Conservation (phyloP, 2,888 invertebrate species). For the Nomada flava region DNA sequence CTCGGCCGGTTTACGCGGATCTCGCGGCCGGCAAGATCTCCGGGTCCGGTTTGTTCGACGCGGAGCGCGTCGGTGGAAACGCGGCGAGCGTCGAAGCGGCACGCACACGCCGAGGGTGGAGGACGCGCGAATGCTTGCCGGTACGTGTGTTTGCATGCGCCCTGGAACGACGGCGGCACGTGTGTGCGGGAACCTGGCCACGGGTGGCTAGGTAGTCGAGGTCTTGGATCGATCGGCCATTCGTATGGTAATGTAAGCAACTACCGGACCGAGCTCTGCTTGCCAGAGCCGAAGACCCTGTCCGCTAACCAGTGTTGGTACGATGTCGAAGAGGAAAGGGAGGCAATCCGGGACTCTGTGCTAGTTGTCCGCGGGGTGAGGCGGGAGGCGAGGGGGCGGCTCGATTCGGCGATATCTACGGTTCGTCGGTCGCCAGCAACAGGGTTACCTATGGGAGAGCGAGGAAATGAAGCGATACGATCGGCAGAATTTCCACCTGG, state of each 20-base stretch:
- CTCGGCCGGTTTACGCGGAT: slow-evolving; percentile 10
- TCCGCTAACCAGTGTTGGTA: slow-evolving; percentile 63
- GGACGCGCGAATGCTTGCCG: slow-evolving; percentile 3
- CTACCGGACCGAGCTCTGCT: slow-evolving; percentile 82
- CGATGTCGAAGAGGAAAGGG: slow-evolving; percentile 67
- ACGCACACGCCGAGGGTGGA: slow-evolving; percentile 8
- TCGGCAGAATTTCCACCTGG: slow-evolving; percentile 80
- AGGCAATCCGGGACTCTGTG: slow-evolving; percentile 58
- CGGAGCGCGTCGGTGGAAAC: slow-evolving; percentile 32
- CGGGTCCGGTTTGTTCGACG: slow-evolving; percentile 10
- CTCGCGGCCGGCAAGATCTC: slow-evolving; percentile 12
- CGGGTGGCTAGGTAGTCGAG: slow-evolving; percentile 70
- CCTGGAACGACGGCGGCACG: slow-evolving; percentile 7
- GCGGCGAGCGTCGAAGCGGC: slow-evolving; percentile 15
- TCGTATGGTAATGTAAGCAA: slow-evolving; percentile 84
- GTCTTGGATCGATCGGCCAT: slow-evolving; percentile 83
- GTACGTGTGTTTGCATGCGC: slow-evolving; percentile 13
- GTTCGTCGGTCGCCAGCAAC: slow-evolving; percentile 57
- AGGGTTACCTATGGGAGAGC: slow-evolving; percentile 69
- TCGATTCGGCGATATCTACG: slow-evolving; percentile 60
- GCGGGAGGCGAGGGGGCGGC: slow-evolving; percentile 9
- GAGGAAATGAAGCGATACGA: slow-evolving; percentile 83
- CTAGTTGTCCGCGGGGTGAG: slow-evolving; percentile 41
- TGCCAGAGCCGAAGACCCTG: slow-evolving; percentile 77
- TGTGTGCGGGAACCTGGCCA: slow-evolving; percentile 49